These are phyloP conservation scores for Chelonia mydas DNA, from an alignment of 2,797 vertebrate genomes.

Conservation along the genomic window DNA sequence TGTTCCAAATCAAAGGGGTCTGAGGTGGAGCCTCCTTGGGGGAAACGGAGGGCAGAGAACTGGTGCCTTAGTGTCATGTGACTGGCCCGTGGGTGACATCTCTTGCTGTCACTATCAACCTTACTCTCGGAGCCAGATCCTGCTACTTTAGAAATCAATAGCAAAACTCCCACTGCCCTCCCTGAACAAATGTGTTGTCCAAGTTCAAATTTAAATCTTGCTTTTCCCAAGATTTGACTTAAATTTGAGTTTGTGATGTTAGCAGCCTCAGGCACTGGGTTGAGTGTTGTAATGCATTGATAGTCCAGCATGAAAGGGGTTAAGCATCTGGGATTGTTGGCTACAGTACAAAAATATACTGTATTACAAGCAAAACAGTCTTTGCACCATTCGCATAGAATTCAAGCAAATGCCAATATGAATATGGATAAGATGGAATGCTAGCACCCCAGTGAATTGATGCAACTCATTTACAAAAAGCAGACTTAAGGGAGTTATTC, in stretches of 20 bases:
- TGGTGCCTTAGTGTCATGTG: not conserved
- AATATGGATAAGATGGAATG: slow-evolving; percentile 64
- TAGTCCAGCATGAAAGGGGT: not conserved
- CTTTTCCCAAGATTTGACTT: not conserved
- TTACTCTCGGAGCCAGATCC: not conserved
- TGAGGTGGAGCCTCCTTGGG: not conserved
- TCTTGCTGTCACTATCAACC: not conserved
- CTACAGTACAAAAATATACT: slow-evolving; percentile 3
- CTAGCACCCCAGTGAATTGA: slow-evolving; percentile 50
- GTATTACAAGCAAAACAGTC: slow-evolving; percentile 14
- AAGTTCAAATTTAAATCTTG: not conserved
- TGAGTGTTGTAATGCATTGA: not conserved
- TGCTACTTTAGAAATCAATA: not conserved
- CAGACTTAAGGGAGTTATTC: slow-evolving; percentile 53
- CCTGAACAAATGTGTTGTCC: not conserved
- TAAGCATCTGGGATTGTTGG: fast-evolving
- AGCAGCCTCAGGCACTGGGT: not conserved
- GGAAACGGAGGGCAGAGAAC: not conserved
- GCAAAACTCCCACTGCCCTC: not conserved
- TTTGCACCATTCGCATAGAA: slow-evolving; percentile 51
- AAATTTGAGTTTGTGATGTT: fast-evolving
- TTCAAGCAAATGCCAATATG: slow-evolving; percentile 65
- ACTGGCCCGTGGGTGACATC: not conserved
- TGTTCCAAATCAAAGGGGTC: not conserved
- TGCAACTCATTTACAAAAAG: slow-evolving; percentile 40